Evolutionary conservation across 2,797 vertebrate genomes (phyloP), one percentile per base, ranked within the genome.

Genomic region (Brachymystax lenok): DNA sequence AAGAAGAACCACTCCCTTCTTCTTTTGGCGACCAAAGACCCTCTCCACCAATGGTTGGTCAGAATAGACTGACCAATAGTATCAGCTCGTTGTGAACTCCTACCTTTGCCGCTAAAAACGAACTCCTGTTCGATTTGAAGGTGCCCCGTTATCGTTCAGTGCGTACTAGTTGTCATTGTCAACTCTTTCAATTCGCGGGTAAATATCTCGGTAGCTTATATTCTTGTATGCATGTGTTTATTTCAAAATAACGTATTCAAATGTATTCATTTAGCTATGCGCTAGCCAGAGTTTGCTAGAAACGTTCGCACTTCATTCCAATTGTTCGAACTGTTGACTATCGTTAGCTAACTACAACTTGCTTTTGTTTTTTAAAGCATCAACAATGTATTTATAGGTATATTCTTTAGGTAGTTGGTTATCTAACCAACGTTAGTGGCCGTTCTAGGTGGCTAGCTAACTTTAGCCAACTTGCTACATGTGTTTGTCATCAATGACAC

Each of bases 91-190:
- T 46, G 51, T 63, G 33, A 46, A 19, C 2, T 5, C 5, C 76
- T 2, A 0, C 71, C 74, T 92, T 94, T 94, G 82, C 89, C 94
- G 94, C 93, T 93, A 92, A 95, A 94, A 89, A 75, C 27, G 76
- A 94, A 87, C 0, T 51, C 19, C 0, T 1, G 35, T n/a, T 21
- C 12, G 10, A 1, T 63, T 13, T 4, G 1, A 8, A 0, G 59
- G 8, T 46, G 10, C 10, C 40, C 0, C 0, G 10, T 27, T 27
- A 24, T 3, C 3, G 12, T 24, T n/a, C 17, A 12, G 27, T n/a
- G 0, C 12, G 1, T 35, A 4, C 2, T 28, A 19, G 4, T 10
- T 28, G 13, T 24, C 28, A 17, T 50, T 50, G 19, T 35, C 5
- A 24, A 4, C 19, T 2, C n/a, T 13, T 40, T 24, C 46, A 70